Evolutionary conservation across 2,888 invertebrate species (phyloP).

Genomic region (Drosophila picticornis): DNA sequence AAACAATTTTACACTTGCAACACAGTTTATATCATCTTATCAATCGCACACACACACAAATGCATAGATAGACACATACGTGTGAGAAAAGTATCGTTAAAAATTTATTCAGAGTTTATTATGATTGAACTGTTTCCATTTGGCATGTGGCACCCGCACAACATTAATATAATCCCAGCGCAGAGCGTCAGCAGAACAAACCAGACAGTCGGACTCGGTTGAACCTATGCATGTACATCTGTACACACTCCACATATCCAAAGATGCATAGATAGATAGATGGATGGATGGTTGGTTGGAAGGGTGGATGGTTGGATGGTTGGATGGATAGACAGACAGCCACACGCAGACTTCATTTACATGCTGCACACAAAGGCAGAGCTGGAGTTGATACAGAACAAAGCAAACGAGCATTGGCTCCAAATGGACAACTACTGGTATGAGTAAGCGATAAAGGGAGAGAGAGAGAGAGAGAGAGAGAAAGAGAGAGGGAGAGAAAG

Average conservation of each 20-base stretch:
- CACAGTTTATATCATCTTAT: conserved; percentile 36
- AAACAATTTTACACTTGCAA: conserved; percentile 52
- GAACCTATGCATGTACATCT: conserved; percentile 10
- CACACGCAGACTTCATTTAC: conserved; percentile 45
- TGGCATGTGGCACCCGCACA: conserved; percentile 65
- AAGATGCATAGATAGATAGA: conserved; percentile 4
- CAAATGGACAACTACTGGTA: conserved; percentile 1
- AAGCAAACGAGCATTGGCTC: conserved; percentile 10
- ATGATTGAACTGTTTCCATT: conserved; percentile 77
- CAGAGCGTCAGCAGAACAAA: conserved; percentile 24
- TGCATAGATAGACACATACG: not conserved
- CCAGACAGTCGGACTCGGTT: conserved; percentile 38
- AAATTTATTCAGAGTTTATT: conserved; percentile 72
- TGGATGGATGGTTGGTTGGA: conserved; percentile 24
- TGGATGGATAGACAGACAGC: conserved; percentile 19
- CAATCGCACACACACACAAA: conserved; percentile 7
- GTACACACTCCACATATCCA: not conserved
- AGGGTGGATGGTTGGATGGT: conserved; percentile 18
- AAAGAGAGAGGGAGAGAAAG: not conserved
- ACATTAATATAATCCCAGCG: conserved; percentile 66
- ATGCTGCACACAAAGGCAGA: conserved; percentile 41
- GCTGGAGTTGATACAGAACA: conserved; percentile 6
- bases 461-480: not conserved
- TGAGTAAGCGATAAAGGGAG: not conserved
- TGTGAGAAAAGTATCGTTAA: conserved; percentile 52